Percentiles rank a stretch among this genome's conserved stretches.
Conservation (phyloP, 2,888 invertebrate genomes). For the Itoplectis maculator region DNA sequence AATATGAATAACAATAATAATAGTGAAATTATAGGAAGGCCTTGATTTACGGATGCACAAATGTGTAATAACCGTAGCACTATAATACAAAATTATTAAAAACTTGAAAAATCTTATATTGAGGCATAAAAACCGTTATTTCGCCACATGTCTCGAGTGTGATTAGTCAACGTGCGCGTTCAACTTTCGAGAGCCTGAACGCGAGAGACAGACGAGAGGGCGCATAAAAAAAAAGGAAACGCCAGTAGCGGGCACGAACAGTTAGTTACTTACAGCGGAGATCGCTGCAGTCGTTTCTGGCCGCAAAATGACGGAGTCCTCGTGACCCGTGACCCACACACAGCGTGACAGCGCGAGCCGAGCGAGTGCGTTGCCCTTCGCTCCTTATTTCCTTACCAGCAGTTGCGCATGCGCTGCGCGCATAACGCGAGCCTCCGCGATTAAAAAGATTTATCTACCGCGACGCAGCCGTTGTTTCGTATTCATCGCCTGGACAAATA, state of each 20-base stretch:
- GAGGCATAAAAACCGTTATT: no score
- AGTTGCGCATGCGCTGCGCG: no score
- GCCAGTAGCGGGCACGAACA: not conserved
- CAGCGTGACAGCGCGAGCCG: conserved; percentile 19
- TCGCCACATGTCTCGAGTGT: no score
- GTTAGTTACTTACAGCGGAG: not conserved
- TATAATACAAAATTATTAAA: no score
- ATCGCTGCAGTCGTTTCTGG: not conserved
- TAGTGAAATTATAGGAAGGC: no score
- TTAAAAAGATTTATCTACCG: not conserved
- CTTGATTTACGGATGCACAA: no score
- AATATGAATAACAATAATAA: no score
- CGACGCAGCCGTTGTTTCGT: not conserved
- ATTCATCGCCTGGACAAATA: conserved; percentile 33
- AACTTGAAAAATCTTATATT: no score
- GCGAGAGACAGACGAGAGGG: not conserved
- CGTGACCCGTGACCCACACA: conserved; percentile 63
- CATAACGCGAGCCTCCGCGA: conserved; percentile 25
- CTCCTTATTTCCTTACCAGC: conserved; percentile 43
- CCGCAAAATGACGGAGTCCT: conserved; percentile 54
- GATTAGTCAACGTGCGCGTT: no score
- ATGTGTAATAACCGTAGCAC: no score
- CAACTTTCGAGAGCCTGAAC: no score
- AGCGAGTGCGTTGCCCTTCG: conserved; percentile 63
- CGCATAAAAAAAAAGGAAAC: not conserved